Conservation (phyloP, 2,113 vertebrate genomes). For the Passer domesticus region DNA sequence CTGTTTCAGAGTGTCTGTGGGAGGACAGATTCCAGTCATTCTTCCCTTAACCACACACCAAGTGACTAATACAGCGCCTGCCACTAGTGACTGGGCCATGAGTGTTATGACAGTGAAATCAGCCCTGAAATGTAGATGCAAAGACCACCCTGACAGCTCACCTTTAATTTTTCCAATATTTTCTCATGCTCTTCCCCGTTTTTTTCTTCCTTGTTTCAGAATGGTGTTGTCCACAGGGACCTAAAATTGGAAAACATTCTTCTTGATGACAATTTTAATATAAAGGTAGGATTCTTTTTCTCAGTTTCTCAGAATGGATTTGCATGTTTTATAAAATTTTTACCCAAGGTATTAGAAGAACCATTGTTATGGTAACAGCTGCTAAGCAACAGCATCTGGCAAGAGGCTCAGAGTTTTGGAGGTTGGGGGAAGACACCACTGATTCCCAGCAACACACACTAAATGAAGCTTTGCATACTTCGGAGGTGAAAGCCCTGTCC, state of each 20-base stretch:
- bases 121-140: conserved; percentile 48
- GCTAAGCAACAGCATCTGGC: conserved; percentile 41
- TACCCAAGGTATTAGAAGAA: background rate
- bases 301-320: background rate
- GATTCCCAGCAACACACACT: background rate
- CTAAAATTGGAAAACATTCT: conserved; percentile 98
- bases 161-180: conserved; percentile 45
- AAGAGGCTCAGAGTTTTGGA: conserved; percentile 14
- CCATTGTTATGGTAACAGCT: conserved; percentile 42
- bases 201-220: conserved; percentile 78
- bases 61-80: conserved; percentile 75
- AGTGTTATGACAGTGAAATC: conserved; percentile 57
- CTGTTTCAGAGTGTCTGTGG: conserved; percentile 74
- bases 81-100: conserved; percentile 61
- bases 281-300: conserved; percentile 85
- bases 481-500: background rate
- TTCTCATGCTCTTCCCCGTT: background rate
- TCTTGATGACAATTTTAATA: conserved; percentile 97
- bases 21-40: conserved; percentile 80
- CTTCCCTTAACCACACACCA: conserved; percentile 75
- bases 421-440: background rate
- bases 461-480: background rate
- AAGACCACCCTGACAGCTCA: conserved; percentile 66
- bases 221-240: conserved; percentile 95
- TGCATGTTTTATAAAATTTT: conserved; percentile 18